Evolutionary conservation across 2,797 vertebrate genomes (phyloP), one percentile per base, ranked within the genome.

Genomic region (Gastrophryne carolinensis): DNA sequence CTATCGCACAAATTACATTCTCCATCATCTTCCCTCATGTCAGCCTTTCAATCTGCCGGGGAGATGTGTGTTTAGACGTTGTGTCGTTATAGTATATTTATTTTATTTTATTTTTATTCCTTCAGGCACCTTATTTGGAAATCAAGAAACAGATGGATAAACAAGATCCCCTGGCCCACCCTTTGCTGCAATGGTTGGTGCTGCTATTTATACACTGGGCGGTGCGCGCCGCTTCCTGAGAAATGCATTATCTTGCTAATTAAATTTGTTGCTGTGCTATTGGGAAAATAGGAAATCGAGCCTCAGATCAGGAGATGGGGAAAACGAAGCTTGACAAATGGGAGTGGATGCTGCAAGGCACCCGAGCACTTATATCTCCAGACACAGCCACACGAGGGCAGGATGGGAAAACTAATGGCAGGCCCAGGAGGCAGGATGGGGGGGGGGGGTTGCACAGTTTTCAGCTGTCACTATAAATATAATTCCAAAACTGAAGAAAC

Each of bases 81-180:
- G 23, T 21, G 4, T 30, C 10, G 30, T 53, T 53, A 29, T 17
- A 34, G 10, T 72, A 17, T 62, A 3, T 32, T 80, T 82, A 64
- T 89, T 65, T 80, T 82, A 64, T 89, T 65, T 47, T 47, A 47
- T 47, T 47, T 47, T 47, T 47, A 47, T 47, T 72, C 82, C 87
- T 85, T 69, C 84, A 96, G 94, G 94, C 93, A 81, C 91, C 94
- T 64, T 96, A 95, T 82, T 87, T 95, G 89, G 94, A 96, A 90
- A 94, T 96, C 82, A 96, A 96, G 89, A 96, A 94, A 83, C 94
- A 96, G 87, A 95, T 96, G 94, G 94, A 96, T 87, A 95, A 92
- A 88, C 92, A 94, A 80, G 94, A 96, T 68, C 90, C 94, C 0
- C 87, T 96, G 83, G 94, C 94, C 73, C 94, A 96, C 84, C 94